These are phyloP conservation scores for Parnassius smintheus DNA, from an alignment of 2,888 invertebrate species.

Conservation along the genomic window DNA sequence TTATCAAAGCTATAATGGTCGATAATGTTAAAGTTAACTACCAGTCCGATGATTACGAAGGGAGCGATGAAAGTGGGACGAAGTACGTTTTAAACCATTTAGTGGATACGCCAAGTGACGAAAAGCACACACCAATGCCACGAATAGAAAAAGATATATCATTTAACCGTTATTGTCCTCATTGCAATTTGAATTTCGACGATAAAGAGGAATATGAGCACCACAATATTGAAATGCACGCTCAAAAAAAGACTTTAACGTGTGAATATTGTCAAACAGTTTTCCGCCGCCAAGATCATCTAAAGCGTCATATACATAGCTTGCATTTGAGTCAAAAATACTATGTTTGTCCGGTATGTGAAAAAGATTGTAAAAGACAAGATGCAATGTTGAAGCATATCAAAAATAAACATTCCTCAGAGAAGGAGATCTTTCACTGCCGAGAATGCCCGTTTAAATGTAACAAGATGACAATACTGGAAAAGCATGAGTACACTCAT, in stretches of 20 bases:
- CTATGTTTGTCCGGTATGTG: slow-evolving; percentile 49
- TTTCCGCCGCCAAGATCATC: slow-evolving; percentile 51
- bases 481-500: slow-evolving; percentile 47
- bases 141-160: slow-evolving; percentile 1
- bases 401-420: slow-evolving; percentile 41
- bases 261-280: slow-evolving; percentile 46
- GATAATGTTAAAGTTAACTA: slow-evolving; percentile 21
- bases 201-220: slow-evolving; percentile 42
- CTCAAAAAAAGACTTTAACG: slow-evolving; percentile 37
- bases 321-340: slow-evolving; percentile 41
- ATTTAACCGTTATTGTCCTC: slow-evolving; percentile 34
- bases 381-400: slow-evolving; percentile 48
- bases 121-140: background rate
- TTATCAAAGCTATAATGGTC: slow-evolving; percentile 3
- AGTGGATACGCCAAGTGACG: slow-evolving; percentile 9
- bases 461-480: slow-evolving; percentile 35
- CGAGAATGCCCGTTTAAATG: slow-evolving; percentile 45
- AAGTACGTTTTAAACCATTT: slow-evolving; percentile 13
- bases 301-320: slow-evolving; percentile 51
- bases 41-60: slow-evolving; percentile 12
- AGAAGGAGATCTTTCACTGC: slow-evolving; percentile 42
- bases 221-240: slow-evolving; percentile 47
- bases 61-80: slow-evolving; percentile 4
- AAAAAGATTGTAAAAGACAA: slow-evolving; percentile 43
- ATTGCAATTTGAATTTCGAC: slow-evolving; percentile 46